These are phyloP conservation scores for Delia radicum DNA, from an alignment of 1,140 invertebrate species.

Conservation along the genomic window DNA sequence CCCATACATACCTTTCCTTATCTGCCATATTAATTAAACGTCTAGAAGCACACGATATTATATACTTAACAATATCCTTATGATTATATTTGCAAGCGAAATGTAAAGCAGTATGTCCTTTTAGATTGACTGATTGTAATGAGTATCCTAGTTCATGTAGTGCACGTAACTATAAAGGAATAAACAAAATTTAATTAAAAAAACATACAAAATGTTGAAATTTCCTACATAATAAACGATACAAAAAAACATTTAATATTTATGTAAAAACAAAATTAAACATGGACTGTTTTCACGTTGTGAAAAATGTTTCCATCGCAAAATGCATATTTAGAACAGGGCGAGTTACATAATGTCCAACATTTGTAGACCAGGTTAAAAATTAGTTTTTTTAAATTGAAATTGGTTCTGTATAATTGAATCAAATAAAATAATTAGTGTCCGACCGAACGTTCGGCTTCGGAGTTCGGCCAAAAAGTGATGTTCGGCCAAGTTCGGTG, in stretches of 20 bases:
- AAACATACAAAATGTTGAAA: not conserved
- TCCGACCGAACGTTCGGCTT: no score
- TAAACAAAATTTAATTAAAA: not conserved
- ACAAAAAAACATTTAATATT: not conserved
- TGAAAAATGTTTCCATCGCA: no score
- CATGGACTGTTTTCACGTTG: no score
- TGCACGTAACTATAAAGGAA: conserved; percentile 68
- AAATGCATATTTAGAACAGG: no score
- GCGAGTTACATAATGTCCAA: no score
- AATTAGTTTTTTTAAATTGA: no score
- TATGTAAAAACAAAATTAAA: no score
- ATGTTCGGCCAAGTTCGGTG: no score
- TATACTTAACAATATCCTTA: conserved; percentile 86
- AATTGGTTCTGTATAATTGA: no score
- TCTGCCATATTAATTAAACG: conserved; percentile 85
- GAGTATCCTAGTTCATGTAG: conserved; percentile 81
- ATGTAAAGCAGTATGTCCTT: conserved; percentile 87
- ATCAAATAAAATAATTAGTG: no score
- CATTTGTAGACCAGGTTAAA: no score
- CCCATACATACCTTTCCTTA: conserved; percentile 76
- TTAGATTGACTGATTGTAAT: conserved; percentile 79
- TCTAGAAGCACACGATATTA: conserved; percentile 80
- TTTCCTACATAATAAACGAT: not conserved
- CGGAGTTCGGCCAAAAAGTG: no score
- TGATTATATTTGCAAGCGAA: conserved; percentile 82